phyloP scores from a whole-genome alignment of 1,140 invertebrate genomes.

The Probaryconus sp. region DNA sequence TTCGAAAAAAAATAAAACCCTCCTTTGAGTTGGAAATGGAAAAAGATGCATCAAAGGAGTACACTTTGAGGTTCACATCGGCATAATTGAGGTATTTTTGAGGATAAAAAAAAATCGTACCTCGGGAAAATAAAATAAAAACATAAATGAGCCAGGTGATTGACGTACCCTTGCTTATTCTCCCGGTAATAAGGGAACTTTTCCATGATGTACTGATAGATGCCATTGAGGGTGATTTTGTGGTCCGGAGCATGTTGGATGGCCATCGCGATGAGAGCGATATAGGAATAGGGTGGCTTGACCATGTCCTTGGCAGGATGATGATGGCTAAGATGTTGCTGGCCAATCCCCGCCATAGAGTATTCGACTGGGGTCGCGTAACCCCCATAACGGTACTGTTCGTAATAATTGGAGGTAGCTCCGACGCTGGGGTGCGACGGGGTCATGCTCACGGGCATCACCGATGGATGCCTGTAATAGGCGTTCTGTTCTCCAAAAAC shows the following conservation, averaged over 20 bases:
- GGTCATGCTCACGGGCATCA: slow-evolving; percentile 74
- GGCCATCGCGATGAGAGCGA: slow-evolving; percentile 98
- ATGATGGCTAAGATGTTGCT: slow-evolving; percentile 82
- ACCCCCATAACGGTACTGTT: slow-evolving; percentile 78
- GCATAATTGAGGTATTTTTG: too few species aligned
- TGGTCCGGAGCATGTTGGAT: slow-evolving; percentile 96
- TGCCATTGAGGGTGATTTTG: slow-evolving; percentile 97
- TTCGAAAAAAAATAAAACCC: too few species aligned
- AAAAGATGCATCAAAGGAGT: too few species aligned
- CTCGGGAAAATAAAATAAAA: too few species aligned
- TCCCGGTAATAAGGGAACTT: slow-evolving; percentile 98
- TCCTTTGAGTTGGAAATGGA: too few species aligned
- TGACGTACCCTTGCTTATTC: slow-evolving; percentile 88
- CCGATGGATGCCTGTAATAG: slow-evolving; percentile 79
- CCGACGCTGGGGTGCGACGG: slow-evolving; percentile 71
- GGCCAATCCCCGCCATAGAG: slow-evolving; percentile 78
- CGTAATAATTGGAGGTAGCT: slow-evolving; percentile 73
- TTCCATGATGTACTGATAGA: slow-evolving; percentile 99
- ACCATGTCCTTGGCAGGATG: slow-evolving; percentile 88
- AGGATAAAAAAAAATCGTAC: too few species aligned
- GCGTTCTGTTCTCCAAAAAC: slow-evolving; percentile 92
- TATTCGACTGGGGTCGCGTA: slow-evolving; percentile 78
- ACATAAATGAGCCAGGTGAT: too few species aligned
- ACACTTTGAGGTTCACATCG: too few species aligned
- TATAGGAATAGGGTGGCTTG: slow-evolving; percentile 99